Percentiles rank a stretch among this genome's conserved stretches.
Conservation (phyloP, 1,140 invertebrate species). For the Brachionus koreanus region DNA sequence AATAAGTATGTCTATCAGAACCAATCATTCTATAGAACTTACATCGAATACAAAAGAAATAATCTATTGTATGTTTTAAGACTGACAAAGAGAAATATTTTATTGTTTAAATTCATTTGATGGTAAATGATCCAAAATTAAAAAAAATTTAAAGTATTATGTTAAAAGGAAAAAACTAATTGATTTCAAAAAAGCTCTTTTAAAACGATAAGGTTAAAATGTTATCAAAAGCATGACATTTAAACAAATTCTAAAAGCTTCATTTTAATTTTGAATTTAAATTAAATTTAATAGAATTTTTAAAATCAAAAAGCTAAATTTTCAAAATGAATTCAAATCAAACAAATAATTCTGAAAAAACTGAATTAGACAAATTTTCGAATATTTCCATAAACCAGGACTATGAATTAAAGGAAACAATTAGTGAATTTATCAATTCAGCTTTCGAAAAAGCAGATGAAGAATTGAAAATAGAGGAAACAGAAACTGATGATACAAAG, state of each 20-base stretch:
- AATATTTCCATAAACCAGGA: not conserved
- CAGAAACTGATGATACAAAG: not conserved
- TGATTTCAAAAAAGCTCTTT: no score
- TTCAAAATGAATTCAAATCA: not conserved
- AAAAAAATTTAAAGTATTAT: not conserved
- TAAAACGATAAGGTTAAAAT: not conserved
- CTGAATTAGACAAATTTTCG: not conserved
- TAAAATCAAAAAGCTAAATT: not conserved
- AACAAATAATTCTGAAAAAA: not conserved
- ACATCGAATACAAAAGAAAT: no score
- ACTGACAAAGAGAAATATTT: no score
- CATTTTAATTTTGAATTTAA: not conserved
- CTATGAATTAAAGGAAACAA: not conserved
- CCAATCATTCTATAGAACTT: no score
- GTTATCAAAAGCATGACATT: not conserved
- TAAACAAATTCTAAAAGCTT: not conserved
- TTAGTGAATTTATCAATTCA: not conserved
- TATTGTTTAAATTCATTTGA: no score
- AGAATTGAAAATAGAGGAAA: not conserved
- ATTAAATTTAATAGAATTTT: not conserved
- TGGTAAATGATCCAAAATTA: no score
- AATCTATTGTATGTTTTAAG: no score
- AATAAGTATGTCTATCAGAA: no score
- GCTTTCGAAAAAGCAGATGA: not conserved
- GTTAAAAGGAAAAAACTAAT: not conserved